Evolutionary conservation across 2,113 vertebrate species (phyloP).

Genomic region (Alethe diademata): DNA sequence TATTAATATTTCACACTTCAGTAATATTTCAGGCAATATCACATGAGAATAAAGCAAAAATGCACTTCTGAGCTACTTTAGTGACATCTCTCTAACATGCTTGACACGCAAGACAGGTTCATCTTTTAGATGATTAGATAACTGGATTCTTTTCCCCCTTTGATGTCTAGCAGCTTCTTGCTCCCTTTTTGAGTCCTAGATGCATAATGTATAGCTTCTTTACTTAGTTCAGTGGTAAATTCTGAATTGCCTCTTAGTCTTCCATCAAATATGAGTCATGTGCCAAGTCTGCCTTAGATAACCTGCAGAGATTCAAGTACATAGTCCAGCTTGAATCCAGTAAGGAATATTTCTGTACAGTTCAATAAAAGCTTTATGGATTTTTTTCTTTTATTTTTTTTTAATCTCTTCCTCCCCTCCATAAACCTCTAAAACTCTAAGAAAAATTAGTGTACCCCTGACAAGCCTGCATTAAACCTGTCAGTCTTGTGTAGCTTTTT

Average conservation of each 20-base stretch:
- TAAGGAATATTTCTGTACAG: background rate
- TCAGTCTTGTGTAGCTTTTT: background rate
- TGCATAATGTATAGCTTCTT: background rate
- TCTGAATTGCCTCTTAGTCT: background rate
- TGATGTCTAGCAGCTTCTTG: background rate
- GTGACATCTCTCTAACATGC: background rate
- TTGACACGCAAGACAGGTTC: background rate
- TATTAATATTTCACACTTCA: background rate
- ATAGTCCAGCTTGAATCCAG: background rate
- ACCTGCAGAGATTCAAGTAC: background rate
- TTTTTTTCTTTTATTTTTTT: background rate
- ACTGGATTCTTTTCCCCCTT: background rate
- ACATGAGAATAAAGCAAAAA: constrained; percentile 16
- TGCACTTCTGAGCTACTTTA: background rate
- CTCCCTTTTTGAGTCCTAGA: background rate
- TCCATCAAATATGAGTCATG: background rate
- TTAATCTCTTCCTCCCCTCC: background rate
- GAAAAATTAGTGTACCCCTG: background rate
- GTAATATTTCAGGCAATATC: constrained; percentile 23
- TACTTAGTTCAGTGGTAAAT: background rate
- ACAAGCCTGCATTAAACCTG: background rate
- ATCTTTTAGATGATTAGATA: background rate
- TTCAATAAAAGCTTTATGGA: background rate
- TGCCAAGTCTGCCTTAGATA: background rate
- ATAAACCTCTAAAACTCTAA: background rate